A percentile compares a stretch with the other conserved stretches of the same genome.
phyloP scores from a whole-genome alignment of 2,797 vertebrate genomes.

The Poliocrania exsul region DNA sequence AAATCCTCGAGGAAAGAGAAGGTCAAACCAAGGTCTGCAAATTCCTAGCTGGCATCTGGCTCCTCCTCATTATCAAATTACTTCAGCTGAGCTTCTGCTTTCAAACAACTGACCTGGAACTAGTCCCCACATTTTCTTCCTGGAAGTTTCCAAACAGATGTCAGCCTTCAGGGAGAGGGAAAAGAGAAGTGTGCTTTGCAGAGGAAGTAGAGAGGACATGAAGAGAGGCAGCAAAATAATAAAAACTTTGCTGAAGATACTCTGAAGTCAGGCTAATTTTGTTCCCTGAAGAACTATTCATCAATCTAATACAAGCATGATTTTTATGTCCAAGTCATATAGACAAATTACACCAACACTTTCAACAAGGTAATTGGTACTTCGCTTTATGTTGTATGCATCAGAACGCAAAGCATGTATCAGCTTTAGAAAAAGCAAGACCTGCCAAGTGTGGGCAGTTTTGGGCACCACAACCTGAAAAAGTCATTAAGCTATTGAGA shows the following conservation, averaged over 20 bases:
- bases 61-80: constrained; percentile 41
- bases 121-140: constrained; percentile 27
- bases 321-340: not conserved
- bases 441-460: not conserved
- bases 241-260: not conserved
- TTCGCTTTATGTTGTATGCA: not conserved
- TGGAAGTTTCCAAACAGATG: not conserved
- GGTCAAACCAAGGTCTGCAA: constrained; percentile 23
- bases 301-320: not conserved
- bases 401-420: not conserved
- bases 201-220: not conserved
- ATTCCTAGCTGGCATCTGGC: constrained; percentile 7
- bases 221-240: not conserved
- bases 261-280: not conserved
- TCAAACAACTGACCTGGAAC: constrained; percentile 27
- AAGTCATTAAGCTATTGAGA: not conserved
- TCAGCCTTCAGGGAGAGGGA: not conserved
- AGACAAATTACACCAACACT: not conserved
- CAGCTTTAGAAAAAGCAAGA: not conserved
- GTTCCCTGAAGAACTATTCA: not conserved
- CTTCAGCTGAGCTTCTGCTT: constrained; percentile 30
- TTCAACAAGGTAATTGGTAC: not conserved
- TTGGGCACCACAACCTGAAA: not conserved
- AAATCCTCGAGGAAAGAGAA: not conserved
- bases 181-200: constrained; percentile 18